Evolutionary conservation across 2,797 vertebrate species (phyloP).

Genomic region (Arnoldichthys spilopterus): DNA sequence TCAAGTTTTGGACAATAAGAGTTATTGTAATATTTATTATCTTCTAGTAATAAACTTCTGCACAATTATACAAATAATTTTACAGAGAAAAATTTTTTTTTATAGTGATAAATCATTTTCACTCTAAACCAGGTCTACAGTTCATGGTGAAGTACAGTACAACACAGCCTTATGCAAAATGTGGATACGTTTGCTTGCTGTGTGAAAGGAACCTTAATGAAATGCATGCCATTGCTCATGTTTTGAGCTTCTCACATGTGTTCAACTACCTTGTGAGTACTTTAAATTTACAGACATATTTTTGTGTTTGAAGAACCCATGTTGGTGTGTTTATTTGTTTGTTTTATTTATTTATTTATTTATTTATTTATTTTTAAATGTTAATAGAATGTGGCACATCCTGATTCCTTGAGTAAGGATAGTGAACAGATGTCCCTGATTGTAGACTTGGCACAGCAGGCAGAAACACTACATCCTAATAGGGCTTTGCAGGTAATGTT

Average conservation of each 20-base stretch:
- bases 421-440: constrained; percentile 14
- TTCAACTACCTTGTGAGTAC: constrained; percentile 43
- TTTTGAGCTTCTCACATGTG: constrained; percentile 32
- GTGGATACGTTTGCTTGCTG: constrained; percentile 40
- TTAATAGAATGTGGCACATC: constrained; percentile 28
- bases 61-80: no score
- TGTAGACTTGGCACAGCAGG: constrained; percentile 37
- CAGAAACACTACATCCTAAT: constrained; percentile 13
- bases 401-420: constrained; percentile 37
- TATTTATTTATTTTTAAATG: neutral
- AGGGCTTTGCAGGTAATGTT: constrained; percentile 25
- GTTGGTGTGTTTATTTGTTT: neutral
- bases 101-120: neutral
- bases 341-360: no score
- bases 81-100: neutral
- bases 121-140: constrained; percentile 34
- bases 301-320: neutral
- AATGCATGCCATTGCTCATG: constrained; percentile 28
- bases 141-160: constrained; percentile 39
- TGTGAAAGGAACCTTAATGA: constrained; percentile 37
- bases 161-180: constrained; percentile 12
- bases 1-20: no score
- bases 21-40: no score
- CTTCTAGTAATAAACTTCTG: no score
- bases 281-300: neutral